Percentiles rank a stretch among this genome's conserved stretches.
These are phyloP conservation scores for Oryzias sinensis DNA, from an alignment of 2,797 vertebrate genomes.

Conservation along the genomic window DNA sequence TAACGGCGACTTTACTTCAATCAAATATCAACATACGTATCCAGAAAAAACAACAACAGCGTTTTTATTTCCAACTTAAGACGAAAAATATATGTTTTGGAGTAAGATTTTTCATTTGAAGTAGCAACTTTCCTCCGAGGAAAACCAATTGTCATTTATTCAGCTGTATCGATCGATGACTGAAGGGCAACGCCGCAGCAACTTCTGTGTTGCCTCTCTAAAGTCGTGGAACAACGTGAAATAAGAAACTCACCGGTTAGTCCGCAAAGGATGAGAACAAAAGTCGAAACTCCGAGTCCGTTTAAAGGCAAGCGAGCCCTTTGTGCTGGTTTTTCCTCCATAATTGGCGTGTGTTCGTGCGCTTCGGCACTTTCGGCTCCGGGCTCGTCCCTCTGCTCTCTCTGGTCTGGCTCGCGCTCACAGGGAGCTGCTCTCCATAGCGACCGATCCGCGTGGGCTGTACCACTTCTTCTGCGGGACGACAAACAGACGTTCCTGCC, in stretches of 20 bases:
- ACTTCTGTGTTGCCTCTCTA: constrained; percentile 25
- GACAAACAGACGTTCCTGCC: constrained; percentile 15
- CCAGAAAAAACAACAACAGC: background rate
- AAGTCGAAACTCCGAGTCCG: constrained; percentile 55
- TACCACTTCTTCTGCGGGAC: constrained; percentile 53
- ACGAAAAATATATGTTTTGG: constrained; percentile 14
- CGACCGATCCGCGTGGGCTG: constrained; percentile 69
- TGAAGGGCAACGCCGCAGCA: constrained; percentile 19
- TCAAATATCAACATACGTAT: background rate
- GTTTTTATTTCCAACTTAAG: constrained; percentile 21
- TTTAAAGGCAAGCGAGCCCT: constrained; percentile 43
- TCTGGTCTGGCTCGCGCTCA: constrained; percentile 36
- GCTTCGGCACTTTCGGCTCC: constrained; percentile 24
- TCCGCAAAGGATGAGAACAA: constrained; percentile 61
- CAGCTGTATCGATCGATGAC: constrained; percentile 4
- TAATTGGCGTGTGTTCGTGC: constrained; percentile 51
- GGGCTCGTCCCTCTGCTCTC: constrained; percentile 21
- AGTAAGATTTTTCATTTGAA: too few relatives aligned
- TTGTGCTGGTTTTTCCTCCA: constrained; percentile 65
- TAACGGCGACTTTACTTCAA: constrained; percentile 15
- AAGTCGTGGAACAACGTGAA: constrained; percentile 12
- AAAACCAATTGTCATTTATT: constrained; percentile 2
- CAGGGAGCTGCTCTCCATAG: constrained; percentile 58
- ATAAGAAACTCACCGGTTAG: constrained; percentile 69
- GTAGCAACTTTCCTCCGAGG: constrained; percentile 3